These are phyloP conservation scores for Chondrilla cf. caribensis DNA, from an alignment of 37 sponge, comb jelly and placozoan genomes.

Conservation along the genomic window DNA sequence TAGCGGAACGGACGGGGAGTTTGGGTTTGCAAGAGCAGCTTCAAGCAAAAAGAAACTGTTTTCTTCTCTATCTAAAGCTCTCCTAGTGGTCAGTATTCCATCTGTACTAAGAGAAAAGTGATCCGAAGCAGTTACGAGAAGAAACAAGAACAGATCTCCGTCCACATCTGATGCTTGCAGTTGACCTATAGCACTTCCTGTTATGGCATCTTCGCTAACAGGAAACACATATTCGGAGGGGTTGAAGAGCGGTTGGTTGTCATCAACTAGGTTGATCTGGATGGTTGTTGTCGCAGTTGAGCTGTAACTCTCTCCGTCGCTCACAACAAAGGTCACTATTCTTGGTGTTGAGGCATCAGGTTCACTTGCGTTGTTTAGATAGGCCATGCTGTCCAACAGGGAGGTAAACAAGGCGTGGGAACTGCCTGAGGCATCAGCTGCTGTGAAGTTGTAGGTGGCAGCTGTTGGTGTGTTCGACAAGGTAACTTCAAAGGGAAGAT, in stretches of 20 bases:
- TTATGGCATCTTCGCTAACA: slow-evolving; percentile 6
- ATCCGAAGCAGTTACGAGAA: background rate
- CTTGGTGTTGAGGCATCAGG: slow-evolving; percentile 38
- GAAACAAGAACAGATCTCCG: background rate
- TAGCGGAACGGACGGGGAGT: background rate
- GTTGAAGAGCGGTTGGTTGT: slow-evolving; percentile 18
- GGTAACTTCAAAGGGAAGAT: background rate
- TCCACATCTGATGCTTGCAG: slow-evolving; percentile 55
- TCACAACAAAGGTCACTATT: slow-evolving; percentile 35
- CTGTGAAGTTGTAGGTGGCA: background rate
- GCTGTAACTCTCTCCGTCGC: slow-evolving; percentile 52
- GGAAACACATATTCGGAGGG: background rate
- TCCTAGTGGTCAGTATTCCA: background rate
- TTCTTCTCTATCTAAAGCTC: background rate
- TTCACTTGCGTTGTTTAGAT: slow-evolving; percentile 47
- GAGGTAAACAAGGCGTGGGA: background rate
- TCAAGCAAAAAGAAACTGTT: background rate
- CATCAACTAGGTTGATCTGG: slow-evolving; percentile 3
- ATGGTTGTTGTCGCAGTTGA: background rate
- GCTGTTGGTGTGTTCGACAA: background rate
- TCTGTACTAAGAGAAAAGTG: background rate
- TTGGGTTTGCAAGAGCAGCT: background rate
- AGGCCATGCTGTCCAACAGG: slow-evolving; percentile 39
- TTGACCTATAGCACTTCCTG: slow-evolving; percentile 25
- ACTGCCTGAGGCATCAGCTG: background rate